A percentile compares a stretch with the other conserved stretches of the same genome.
Conservation (phyloP, 2,888 invertebrate species). For the Phaonia tiefii region DNA sequence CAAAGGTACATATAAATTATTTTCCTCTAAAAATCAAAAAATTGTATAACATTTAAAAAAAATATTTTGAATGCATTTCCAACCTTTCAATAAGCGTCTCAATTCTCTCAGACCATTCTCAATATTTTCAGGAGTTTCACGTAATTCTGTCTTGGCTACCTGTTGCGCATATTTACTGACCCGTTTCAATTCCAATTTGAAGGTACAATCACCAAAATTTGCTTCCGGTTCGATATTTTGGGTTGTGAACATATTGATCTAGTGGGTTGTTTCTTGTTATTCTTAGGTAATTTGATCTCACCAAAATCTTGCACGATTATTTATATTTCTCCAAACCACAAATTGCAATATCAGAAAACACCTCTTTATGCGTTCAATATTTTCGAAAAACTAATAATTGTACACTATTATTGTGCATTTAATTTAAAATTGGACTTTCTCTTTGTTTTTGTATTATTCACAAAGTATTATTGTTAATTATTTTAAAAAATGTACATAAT, state of each 20-base stretch:
- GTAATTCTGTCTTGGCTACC: slow-evolving; percentile 40
- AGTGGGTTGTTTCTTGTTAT: slow-evolving; percentile 21
- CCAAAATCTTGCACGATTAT: too few relatives aligned
- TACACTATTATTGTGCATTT: background rate
- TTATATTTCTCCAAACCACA: too few relatives aligned
- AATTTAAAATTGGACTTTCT: slow-evolving; percentile 6
- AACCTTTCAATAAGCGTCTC: slow-evolving; percentile 37
- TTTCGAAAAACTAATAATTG: slow-evolving; percentile 16
- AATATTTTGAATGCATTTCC: background rate
- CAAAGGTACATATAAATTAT: slow-evolving; percentile 31
- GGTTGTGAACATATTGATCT: background rate
- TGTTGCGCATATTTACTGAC: slow-evolving; percentile 7
- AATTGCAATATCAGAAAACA: too few relatives aligned
- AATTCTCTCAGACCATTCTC: slow-evolving; percentile 38
- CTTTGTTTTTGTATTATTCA: slow-evolving; percentile 6
- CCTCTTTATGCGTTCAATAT: background rate
- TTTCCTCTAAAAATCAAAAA: slow-evolving; percentile 40
- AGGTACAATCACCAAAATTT: slow-evolving; percentile 35
- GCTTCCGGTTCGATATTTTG: slow-evolving; percentile 27
- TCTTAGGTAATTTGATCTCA: too few relatives aligned
- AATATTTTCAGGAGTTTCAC: slow-evolving; percentile 50
- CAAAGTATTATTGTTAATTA: slow-evolving; percentile 36
- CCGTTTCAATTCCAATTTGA: slow-evolving; percentile 42
- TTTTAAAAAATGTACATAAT: slow-evolving; percentile 36
- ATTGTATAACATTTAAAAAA: background rate